These are phyloP conservation scores for Aphaenogaster ashmeadi DNA, from an alignment of 1,140 invertebrate species.

Conservation along the genomic window DNA sequence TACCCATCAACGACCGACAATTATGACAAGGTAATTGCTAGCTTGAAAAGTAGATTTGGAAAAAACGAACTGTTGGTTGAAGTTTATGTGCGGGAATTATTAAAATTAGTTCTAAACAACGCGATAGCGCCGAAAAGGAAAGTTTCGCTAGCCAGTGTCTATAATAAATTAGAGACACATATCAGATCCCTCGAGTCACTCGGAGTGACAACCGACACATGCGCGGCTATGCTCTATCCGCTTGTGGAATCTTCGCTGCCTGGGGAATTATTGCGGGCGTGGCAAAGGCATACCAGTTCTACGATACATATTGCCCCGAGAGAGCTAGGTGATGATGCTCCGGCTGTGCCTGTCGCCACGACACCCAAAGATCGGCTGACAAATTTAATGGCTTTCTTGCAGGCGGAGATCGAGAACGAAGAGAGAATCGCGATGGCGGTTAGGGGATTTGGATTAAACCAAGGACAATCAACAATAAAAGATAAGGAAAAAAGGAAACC, in stretches of 20 bases:
- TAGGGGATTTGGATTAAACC: constrained; percentile 50
- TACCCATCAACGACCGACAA: not conserved
- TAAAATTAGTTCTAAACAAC: not conserved
- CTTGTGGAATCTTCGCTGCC: too few relatives aligned
- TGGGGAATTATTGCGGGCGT: not conserved
- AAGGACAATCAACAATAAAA: not conserved
- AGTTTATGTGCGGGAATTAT: not conserved
- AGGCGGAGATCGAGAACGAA: constrained; percentile 73
- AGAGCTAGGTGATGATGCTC: too few relatives aligned
- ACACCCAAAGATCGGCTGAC: constrained; percentile 46
- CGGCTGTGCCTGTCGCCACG: not conserved
- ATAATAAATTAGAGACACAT: not conserved
- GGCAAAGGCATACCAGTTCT: not conserved
- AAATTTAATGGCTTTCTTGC: constrained; percentile 73
- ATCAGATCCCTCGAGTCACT: too few relatives aligned
- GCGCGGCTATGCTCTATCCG: too few relatives aligned
- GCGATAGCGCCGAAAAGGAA: not conserved
- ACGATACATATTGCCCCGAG: too few relatives aligned
- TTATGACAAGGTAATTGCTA: not conserved
- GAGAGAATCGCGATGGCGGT: constrained; percentile 72
- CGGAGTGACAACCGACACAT: too few relatives aligned
- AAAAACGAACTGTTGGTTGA: not conserved
- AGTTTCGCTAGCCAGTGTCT: not conserved
- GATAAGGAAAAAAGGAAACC: not conserved
- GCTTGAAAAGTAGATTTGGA: not conserved